Evolutionary conservation across 2,797 vertebrate species (phyloP).

Genomic region (Zenarchopterus dispar): DNA sequence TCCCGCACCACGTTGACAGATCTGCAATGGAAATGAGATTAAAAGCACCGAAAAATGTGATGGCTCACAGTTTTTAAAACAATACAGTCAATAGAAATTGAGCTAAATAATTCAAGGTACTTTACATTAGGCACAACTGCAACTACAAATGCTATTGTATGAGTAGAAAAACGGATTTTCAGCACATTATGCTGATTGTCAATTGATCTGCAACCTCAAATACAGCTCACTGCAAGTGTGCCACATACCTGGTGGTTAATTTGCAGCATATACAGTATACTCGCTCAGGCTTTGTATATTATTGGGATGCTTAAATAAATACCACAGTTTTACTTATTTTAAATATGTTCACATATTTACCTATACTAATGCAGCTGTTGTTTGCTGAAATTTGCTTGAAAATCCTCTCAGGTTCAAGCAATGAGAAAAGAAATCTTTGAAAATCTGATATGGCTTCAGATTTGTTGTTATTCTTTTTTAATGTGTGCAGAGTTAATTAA

Average conservation of each 20-base stretch:
- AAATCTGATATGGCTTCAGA: neutral
- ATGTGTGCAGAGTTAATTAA: neutral
- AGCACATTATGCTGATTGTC: constrained; percentile 30
- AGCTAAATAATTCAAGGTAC: constrained; percentile 32
- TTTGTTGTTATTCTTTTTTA: neutral
- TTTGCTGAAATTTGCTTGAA: constrained; percentile 15
- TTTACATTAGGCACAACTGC: constrained; percentile 16
- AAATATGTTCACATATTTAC: neutral
- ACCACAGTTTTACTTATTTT: neutral
- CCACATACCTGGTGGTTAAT: constrained; percentile 1
- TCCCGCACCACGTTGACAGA: constrained; percentile 12
- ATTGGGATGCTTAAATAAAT: neutral
- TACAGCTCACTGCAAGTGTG: constrained; percentile 5
- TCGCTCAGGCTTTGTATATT: neutral
- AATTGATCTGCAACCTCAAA: constrained; percentile 26
- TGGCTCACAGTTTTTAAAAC: constrained; percentile 20
- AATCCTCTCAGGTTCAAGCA: constrained; percentile 12
- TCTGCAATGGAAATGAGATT: constrained; percentile 32
- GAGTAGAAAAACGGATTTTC: constrained; percentile 24
- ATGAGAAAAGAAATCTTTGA: constrained; percentile 9
- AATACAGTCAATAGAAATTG: constrained; percentile 23
- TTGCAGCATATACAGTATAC: constrained; percentile 20
- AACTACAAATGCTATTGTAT: constrained; percentile 17
- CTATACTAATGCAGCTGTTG: constrained; percentile 2
- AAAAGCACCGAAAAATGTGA: constrained; percentile 35